Conservation (phyloP, 1,140 invertebrate species). For the Drosophila arawakana region DNA sequence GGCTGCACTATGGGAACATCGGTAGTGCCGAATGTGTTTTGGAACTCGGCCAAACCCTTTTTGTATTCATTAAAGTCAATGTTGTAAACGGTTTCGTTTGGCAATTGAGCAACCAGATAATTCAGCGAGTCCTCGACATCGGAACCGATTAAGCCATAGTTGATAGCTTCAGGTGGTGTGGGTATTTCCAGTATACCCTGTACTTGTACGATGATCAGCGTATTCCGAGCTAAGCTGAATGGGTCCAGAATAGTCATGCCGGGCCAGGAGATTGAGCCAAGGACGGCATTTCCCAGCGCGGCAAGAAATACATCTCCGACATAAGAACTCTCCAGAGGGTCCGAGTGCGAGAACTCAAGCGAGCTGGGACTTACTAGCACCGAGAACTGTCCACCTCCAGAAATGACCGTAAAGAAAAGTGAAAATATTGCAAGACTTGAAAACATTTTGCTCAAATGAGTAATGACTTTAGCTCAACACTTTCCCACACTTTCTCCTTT, state of each 20-base stretch:
- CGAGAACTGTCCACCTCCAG: slow-evolving; percentile 87
- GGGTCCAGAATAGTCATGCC: slow-evolving; percentile 89
- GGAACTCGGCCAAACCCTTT: slow-evolving; percentile 84
- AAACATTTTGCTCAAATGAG: slow-evolving; percentile 40
- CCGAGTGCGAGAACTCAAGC: slow-evolving; percentile 87
- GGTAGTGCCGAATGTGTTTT: slow-evolving; percentile 85
- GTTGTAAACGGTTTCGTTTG: slow-evolving; percentile 79
- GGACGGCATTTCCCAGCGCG: slow-evolving; percentile 88
- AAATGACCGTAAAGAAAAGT: slow-evolving; percentile 54
- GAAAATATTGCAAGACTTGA: slow-evolving; percentile 38
- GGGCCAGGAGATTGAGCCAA: slow-evolving; percentile 87
- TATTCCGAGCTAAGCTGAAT: slow-evolving; percentile 89
- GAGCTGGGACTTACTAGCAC: slow-evolving; percentile 88
- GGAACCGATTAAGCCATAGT: slow-evolving; percentile 34
- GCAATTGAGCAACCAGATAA: slow-evolving; percentile 31
- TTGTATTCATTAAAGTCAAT: slow-evolving; percentile 87
- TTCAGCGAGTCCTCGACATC: slow-evolving; percentile 29
- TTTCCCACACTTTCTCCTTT: not conserved
- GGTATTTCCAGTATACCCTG: slow-evolving; percentile 87
- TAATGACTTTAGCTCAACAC: not conserved
- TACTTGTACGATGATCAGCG: slow-evolving; percentile 89
- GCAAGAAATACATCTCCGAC: slow-evolving; percentile 89
- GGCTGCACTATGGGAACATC: slow-evolving; percentile 71
- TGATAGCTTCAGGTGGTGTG: slow-evolving; percentile 69
- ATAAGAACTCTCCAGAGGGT: slow-evolving; percentile 86